These are phyloP conservation scores for Calidris pygmaea DNA, from an alignment of 2,113 vertebrate genomes.

Conservation along the genomic window DNA sequence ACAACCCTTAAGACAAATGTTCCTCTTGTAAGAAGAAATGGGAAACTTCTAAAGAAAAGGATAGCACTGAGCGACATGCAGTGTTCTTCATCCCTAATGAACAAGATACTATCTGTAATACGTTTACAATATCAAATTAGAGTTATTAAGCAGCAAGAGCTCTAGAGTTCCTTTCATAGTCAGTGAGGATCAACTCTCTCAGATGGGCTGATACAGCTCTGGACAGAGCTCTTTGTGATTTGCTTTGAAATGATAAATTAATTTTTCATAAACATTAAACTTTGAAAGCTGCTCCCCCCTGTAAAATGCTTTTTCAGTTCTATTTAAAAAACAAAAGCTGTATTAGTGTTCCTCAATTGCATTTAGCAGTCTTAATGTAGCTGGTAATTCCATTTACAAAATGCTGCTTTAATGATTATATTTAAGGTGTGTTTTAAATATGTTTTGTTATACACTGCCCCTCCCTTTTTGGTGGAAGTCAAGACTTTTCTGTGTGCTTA, in stretches of 20 bases:
- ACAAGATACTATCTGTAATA: neutral
- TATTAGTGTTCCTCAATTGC: neutral
- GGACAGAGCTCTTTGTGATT: neutral
- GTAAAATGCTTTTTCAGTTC: neutral
- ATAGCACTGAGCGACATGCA: accelerated
- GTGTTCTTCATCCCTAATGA: neutral
- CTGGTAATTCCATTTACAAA: neutral
- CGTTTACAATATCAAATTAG: neutral
- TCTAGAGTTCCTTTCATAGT: neutral
- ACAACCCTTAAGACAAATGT: neutral
- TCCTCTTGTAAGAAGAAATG: neutral
- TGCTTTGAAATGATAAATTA: slow-evolving; percentile 19
- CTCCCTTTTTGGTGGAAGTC: neutral
- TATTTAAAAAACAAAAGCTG: neutral
- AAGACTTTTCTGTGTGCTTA: neutral
- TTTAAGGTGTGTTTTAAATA: neutral
- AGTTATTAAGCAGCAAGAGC: neutral
- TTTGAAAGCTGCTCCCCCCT: neutral
- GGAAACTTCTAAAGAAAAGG: neutral
- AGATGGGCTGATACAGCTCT: neutral
- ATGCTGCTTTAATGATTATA: neutral
- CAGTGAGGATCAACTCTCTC: neutral
- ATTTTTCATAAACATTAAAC: neutral
- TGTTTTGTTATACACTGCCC: neutral
- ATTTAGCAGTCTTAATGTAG: neutral